Conservation (phyloP, 1,140 invertebrate genomes). For the Apis laboriosa region DNA sequence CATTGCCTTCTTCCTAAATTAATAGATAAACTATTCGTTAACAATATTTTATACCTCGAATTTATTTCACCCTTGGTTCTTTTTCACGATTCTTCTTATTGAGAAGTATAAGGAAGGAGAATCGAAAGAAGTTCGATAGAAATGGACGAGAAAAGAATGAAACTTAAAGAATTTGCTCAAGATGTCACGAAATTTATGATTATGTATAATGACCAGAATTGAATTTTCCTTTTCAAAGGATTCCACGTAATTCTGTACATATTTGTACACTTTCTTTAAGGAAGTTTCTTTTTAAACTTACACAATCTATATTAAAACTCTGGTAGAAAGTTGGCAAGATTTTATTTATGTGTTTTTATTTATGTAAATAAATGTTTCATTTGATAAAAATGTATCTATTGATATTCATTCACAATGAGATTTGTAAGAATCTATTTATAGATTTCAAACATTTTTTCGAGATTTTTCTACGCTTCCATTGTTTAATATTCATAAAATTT, state of each 20-base stretch:
- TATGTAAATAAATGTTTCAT: neutral
- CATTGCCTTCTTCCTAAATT: neutral
- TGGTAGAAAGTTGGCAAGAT: neutral
- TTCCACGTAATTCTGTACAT: constrained; percentile 3
- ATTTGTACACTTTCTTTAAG: constrained; percentile 18
- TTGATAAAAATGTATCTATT: neutral
- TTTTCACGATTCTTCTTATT: constrained; percentile 3
- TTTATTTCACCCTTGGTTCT: constrained; percentile 10
- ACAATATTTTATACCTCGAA: constrained; percentile 3
- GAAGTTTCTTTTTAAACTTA: constrained; percentile 6
- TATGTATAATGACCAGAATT: constrained; percentile 15
- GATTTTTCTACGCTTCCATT: too few relatives aligned
- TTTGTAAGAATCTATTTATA: neutral
- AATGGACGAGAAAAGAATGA: neutral
- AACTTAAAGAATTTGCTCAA: constrained; percentile 22
- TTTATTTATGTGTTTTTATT: neutral
- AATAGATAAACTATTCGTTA: neutral
- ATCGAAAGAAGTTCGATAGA: neutral
- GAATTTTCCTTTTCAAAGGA: constrained; percentile 6
- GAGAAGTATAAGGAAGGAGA: neutral
- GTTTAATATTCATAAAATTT: too few relatives aligned
- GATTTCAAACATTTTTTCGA: too few relatives aligned
- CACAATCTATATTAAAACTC: neutral
- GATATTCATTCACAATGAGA: neutral
- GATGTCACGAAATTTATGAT: constrained; percentile 29